Evolutionary conservation across 2,797 vertebrate genomes (phyloP).

Genomic region (Octomys mimax): DNA sequence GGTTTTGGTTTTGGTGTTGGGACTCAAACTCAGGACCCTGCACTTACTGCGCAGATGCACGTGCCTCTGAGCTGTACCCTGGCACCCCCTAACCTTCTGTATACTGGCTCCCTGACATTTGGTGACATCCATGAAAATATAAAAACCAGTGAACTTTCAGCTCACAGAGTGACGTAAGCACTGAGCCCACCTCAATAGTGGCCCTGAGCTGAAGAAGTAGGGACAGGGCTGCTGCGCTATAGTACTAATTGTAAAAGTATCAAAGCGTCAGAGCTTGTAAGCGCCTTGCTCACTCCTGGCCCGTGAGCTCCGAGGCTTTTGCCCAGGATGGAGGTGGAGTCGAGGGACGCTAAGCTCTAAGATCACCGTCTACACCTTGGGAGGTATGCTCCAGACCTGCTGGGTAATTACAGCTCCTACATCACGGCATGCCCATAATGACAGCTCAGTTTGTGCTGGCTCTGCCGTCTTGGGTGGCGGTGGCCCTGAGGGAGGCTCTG

Average conservation of each 20-base stretch:
- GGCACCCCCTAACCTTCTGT: neutral
- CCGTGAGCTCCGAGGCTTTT: neutral
- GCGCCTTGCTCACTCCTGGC: neutral
- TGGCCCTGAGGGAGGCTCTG: neutral
- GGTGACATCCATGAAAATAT: neutral
- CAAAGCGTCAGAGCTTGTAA: neutral
- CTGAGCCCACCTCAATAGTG: neutral
- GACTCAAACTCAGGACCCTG: too few relatives aligned
- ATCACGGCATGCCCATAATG: neutral
- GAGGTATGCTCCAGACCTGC: neutral
- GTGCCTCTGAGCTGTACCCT: too few relatives aligned
- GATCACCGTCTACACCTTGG: neutral
- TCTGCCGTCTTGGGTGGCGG: neutral
- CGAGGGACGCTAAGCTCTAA: neutral
- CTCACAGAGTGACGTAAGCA: neutral
- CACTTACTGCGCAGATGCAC: too few relatives aligned
- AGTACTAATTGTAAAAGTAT: constrained; percentile 18
- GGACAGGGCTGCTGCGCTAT: neutral
- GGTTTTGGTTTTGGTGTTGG: too few relatives aligned
- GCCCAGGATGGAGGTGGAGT: neutral
- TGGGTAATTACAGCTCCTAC: constrained; percentile 59
- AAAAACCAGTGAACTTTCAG: neutral
- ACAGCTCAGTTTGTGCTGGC: constrained; percentile 31
- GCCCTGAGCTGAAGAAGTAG: neutral
- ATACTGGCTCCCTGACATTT: neutral